Percentiles rank a stretch among this genome's conserved stretches.
Conservation (phyloP, 2,888 invertebrate species). For the Drosophila aldrichi region DNA sequence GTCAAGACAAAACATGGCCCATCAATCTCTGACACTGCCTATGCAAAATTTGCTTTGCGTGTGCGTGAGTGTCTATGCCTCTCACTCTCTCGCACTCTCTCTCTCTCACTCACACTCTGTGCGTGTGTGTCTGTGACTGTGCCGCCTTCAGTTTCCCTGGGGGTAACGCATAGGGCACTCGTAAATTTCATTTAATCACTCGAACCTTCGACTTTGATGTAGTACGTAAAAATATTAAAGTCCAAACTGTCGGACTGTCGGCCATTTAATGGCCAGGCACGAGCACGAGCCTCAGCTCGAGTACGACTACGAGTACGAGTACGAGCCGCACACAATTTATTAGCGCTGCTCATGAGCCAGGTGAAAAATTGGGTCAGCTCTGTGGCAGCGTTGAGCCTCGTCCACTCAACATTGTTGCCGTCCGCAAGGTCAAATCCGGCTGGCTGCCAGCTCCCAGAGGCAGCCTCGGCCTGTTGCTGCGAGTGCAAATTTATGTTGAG, state of each 20-base stretch:
- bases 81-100: no score
- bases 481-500: slow-evolving; percentile 55
- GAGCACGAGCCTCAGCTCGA: no score
- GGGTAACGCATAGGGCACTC: slow-evolving; percentile 36
- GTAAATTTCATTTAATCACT: slow-evolving; percentile 67
- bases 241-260: slow-evolving; percentile 57
- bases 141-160: slow-evolving; percentile 17
- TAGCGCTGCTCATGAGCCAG: slow-evolving; percentile 50
- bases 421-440: slow-evolving; percentile 35
- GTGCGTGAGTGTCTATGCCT: neutral
- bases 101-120: no score
- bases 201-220: slow-evolving; percentile 62
- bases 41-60: slow-evolving; percentile 44
- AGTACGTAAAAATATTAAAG: slow-evolving; percentile 62
- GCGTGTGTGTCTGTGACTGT: neutral
- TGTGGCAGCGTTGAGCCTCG: slow-evolving; percentile 22
- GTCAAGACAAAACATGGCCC: slow-evolving; percentile 57
- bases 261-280: slow-evolving; percentile 54
- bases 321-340: slow-evolving; percentile 46
- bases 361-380: slow-evolving; percentile 56
- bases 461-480: slow-evolving; percentile 14
- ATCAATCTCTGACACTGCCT: slow-evolving; percentile 64
- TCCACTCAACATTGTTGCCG: neutral
- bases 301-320: neutral
- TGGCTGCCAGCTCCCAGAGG: neutral